phyloP scores from a whole-genome alignment of 2,888 invertebrate genomes.

The Calliphora vomitoria region DNA sequence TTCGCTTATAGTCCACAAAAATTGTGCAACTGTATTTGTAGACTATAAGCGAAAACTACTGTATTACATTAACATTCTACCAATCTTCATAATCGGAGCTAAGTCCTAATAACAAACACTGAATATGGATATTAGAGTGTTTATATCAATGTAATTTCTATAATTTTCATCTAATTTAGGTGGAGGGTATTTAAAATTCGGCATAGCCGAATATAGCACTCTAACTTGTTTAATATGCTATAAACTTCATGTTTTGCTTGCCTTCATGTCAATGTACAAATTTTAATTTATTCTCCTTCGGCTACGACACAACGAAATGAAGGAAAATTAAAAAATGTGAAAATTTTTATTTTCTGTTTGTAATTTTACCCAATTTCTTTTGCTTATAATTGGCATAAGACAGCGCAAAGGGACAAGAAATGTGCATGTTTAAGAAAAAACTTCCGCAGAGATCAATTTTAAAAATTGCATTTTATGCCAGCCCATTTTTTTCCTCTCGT shows the following conservation, averaged over 20 bases:
- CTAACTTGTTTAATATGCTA: no score
- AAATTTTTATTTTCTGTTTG: neutral
- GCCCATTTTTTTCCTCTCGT: neutral
- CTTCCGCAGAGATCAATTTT: conserved; percentile 65
- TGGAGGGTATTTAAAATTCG: no score
- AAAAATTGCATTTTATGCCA: conserved; percentile 60
- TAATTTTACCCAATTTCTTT: neutral
- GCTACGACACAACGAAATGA: neutral
- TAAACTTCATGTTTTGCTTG: conserved; percentile 11
- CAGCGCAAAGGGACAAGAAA: neutral
- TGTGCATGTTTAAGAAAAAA: conserved; percentile 24
- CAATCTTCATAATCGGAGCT: no score
- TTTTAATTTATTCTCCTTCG: conserved; percentile 48
- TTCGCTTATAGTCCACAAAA: no score
- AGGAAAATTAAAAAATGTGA: neutral
- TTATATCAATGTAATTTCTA: no score
- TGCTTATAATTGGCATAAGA: conserved; percentile 58
- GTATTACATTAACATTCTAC: no score
- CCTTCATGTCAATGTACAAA: conserved; percentile 44
- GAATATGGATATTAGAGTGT: no score
- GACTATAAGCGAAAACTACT: no score
- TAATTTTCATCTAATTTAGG: no score
- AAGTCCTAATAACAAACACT: no score
- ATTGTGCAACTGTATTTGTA: no score
- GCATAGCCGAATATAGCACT: no score